Percentiles rank a stretch among this genome's conserved stretches.
Evolutionary conservation across 2,113 vertebrate genomes (phyloP).

Genomic region (Ardeotis arabs): DNA sequence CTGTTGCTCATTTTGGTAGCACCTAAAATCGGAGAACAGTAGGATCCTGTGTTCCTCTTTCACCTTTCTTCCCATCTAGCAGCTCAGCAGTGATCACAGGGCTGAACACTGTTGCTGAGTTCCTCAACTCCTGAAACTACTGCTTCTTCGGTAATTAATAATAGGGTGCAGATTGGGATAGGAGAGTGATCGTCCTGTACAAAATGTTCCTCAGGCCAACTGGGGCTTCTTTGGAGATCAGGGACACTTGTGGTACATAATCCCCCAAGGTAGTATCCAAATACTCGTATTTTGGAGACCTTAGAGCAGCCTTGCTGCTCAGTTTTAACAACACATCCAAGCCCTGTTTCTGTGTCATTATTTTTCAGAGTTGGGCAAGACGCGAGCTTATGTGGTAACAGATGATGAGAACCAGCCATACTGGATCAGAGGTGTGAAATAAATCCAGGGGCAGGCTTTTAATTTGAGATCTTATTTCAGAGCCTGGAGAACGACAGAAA

Average conservation of each 20-base stretch:
- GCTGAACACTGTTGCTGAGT: not conserved
- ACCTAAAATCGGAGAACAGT: not conserved
- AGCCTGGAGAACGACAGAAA: not conserved
- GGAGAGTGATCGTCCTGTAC: not conserved
- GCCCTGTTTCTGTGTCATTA: not conserved
- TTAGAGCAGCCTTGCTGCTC: not conserved
- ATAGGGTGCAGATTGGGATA: not conserved
- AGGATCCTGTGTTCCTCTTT: not conserved
- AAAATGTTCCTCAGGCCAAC: not conserved
- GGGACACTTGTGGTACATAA: not conserved
- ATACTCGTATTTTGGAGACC: not conserved
- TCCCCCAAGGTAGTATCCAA: not conserved
- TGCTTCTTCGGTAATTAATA: not conserved
- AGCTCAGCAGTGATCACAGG: not conserved
- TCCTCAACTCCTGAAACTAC: not conserved
- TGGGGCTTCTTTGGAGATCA: not conserved
- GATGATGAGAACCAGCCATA: slow-evolving; percentile 2
- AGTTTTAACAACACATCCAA: not conserved
- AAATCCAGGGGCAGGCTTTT: not conserved
- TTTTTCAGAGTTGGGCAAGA: slow-evolving; percentile 34
- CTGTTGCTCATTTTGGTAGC: not conserved
- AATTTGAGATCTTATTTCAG: not conserved
- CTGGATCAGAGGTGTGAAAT: slow-evolving; percentile 16
- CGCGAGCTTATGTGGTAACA: not conserved
- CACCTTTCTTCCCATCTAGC: not conserved